Evolutionary conservation across 2,888 invertebrate genomes (phyloP), one percentile per base, ranked within the genome.

Genomic region (Ormyrus nitidulus): DNA sequence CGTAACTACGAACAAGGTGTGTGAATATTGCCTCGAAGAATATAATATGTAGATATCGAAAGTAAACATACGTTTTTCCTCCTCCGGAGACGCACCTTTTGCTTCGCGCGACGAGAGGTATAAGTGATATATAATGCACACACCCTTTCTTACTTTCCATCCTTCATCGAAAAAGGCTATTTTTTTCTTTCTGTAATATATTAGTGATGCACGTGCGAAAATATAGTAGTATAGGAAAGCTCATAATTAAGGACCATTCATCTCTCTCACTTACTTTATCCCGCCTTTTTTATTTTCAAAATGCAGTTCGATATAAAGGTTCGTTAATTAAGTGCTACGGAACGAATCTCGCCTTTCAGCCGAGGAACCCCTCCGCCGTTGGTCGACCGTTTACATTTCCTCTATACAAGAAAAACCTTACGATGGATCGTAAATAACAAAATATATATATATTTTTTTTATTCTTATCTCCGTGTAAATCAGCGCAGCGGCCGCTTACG

Each of bases 221-320:
- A 81, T 81, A 74, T 81, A 81, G 64, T 75, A 79, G 74, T 77
- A 69, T 79, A 77, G 76, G 72, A 77, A 76, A 79, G 76, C 75
- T 79, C 79, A 56, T 76, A 77, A 81, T 49, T 34, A 59, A 77
- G 53, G 73, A 79, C 76, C 72, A 68, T 81, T 66, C 49, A 13
- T 77, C 9, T 69, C 13, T 10, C 64, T 48, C n/a, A 54, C 13
- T 68, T 49, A 34, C 70, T 64, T 6, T 44, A 49, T 62, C 13
- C 11, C n/a, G 53, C 13, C 70, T 64, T 51, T 13, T 70, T 65
- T 66, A 58, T 46, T 44, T 64, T 79, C 11, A 51, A 74, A 81
- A 75, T 62, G 74, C 62, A 74, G 49, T 72, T 81, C 58, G 51
- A 46, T 75, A 54, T 70, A 73, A 34, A 34, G 53, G 49, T 70